Evolutionary conservation across 2,888 invertebrate species (phyloP).

Genomic region (Eudemis profundana): DNA sequence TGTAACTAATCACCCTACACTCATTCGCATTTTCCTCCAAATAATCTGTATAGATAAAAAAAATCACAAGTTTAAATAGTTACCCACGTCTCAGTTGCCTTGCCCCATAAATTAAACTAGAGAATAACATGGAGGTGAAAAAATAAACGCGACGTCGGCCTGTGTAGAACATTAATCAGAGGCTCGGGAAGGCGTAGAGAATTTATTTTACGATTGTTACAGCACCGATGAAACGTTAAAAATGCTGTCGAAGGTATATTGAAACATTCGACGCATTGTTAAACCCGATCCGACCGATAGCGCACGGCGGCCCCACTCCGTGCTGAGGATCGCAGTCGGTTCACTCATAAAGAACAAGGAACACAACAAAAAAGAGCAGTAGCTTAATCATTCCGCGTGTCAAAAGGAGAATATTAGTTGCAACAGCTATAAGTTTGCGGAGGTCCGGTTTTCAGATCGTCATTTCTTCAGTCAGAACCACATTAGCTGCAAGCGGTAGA

Average conservation of each 20-base stretch:
- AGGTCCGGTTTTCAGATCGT: no score
- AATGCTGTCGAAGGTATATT: conserved; percentile 83
- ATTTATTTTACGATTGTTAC: conserved; percentile 85
- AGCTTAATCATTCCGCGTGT: not conserved
- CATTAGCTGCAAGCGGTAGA: no score
- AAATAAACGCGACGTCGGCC: conserved; percentile 75
- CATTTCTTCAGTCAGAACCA: no score
- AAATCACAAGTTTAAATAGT: conserved; percentile 50
- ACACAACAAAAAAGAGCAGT: not conserved
- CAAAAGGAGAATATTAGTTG: not conserved
- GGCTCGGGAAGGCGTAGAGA: conserved; percentile 83
- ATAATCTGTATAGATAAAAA: conserved; percentile 43
- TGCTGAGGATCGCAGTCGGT: conserved; percentile 3
- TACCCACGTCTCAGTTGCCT: conserved; percentile 57
- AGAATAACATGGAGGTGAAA: conserved; percentile 76
- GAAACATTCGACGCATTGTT: conserved; percentile 84
- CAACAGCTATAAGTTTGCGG: no score
- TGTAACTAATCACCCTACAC: conserved; percentile 22
- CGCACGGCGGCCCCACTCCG: conserved; percentile 72
- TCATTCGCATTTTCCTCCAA: conserved; percentile 25
- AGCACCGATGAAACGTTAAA: conserved; percentile 84
- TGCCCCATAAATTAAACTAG: conserved; percentile 78
- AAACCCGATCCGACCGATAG: conserved; percentile 79
- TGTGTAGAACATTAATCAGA: conserved; percentile 84
- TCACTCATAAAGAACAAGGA: not conserved